A percentile compares a stretch with the other conserved stretches of the same genome.
Evolutionary conservation across 1,140 invertebrate species (phyloP).

Genomic region (Leptinotarsa lineolata): DNA sequence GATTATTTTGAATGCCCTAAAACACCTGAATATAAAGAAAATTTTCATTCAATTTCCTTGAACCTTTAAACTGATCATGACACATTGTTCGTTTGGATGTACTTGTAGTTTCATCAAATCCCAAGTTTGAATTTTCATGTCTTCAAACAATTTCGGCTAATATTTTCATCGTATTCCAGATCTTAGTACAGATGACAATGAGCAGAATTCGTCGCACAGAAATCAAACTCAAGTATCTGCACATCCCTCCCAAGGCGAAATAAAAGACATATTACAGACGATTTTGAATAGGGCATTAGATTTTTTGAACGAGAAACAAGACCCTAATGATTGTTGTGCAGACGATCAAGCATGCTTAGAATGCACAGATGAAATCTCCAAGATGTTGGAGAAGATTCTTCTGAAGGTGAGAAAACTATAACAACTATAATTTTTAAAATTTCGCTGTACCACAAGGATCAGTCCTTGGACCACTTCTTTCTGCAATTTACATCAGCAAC

Average conservation of each 20-base stretch:
- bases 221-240: background rate
- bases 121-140: no score
- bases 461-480: no score
- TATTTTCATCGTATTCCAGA: background rate
- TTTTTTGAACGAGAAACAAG: background rate
- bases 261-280: background rate
- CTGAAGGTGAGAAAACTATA: background rate
- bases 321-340: background rate
- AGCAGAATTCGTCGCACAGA: background rate
- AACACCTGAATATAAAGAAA: no score
- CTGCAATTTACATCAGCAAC: no score
- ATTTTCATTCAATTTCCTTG: no score
- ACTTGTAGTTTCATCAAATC: no score
- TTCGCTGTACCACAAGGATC: no score
- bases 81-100: no score
- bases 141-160: no score
- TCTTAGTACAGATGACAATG: background rate
- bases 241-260: background rate
- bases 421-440: no score
- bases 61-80: no score
- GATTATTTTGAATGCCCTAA: no score
- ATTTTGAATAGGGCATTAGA: background rate
- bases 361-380: background rate
- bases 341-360: background rate
- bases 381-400: background rate